Evolutionary conservation across 2,888 invertebrate species (phyloP).

Genomic region (Erebia ligea): DNA sequence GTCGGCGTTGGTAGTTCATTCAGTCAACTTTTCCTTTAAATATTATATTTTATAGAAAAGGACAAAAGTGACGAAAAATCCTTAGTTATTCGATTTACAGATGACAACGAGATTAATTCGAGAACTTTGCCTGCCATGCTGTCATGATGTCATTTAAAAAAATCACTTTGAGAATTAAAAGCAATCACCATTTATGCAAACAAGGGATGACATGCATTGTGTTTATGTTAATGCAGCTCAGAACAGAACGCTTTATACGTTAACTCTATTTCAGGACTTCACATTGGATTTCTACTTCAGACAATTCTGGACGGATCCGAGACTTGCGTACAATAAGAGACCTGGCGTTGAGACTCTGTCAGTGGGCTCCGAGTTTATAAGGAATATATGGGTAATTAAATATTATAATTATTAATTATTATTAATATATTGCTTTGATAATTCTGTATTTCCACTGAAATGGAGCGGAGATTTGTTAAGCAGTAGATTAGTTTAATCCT

Average conservation of each 20-base stretch:
- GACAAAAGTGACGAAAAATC: no score
- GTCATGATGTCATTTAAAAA: constrained; percentile 8
- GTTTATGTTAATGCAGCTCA: not conserved
- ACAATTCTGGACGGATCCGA: constrained; percentile 98
- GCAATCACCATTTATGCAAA: not conserved
- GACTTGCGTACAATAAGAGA: constrained; percentile 94
- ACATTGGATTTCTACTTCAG: constrained; percentile 99
- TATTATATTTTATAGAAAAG: no score
- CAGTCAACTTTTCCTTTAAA: no score
- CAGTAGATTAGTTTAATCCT: no score
- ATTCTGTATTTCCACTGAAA: no score
- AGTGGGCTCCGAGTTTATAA: constrained; percentile 97
- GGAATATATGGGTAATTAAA: constrained; percentile 94
- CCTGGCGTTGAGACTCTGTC: constrained; percentile 95
- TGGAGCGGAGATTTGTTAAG: no score
- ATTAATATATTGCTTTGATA: no score
- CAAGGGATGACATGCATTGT: constrained; percentile 8
- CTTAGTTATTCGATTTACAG: no score
- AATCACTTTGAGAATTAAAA: not conserved
- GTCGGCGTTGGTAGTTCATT: no score
- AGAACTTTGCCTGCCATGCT: not conserved
- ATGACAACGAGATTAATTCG: not conserved
- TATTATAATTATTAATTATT: no score
- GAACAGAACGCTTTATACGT: constrained; percentile 2
- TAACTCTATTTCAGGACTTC: constrained; percentile 88